Conservation (phyloP, 1,140 invertebrate genomes). For the Teleogryllus occipitalis region DNA sequence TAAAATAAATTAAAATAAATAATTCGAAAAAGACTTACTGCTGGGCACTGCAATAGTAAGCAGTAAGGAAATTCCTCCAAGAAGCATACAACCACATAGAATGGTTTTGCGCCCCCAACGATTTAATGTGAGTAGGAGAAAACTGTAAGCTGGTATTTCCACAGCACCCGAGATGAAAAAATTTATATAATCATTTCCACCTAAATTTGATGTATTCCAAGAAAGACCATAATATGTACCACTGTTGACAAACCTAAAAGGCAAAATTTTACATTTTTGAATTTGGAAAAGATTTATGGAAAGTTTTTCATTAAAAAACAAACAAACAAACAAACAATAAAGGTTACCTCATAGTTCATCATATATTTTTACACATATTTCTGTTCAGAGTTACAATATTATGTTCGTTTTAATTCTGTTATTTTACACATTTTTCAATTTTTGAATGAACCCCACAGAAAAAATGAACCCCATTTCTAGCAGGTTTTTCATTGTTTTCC, state of each 20-base stretch:
- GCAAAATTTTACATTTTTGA: conserved; percentile 13
- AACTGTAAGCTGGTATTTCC: conserved; percentile 65
- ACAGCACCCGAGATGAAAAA: conserved; percentile 67
- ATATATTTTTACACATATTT: too few relatives aligned
- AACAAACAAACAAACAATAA: too few relatives aligned
- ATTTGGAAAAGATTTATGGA: not conserved
- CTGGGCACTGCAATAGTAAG: conserved; percentile 49
- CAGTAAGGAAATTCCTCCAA: conserved; percentile 53
- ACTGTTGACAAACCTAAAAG: conserved; percentile 63
- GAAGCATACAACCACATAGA: conserved; percentile 59
- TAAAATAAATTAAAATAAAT: too few relatives aligned
- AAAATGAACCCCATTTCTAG: too few relatives aligned
- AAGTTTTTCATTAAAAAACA: not conserved
- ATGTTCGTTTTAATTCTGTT: too few relatives aligned
- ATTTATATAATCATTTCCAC: conserved; percentile 63
- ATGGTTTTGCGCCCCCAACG: conserved; percentile 61
- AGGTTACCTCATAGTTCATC: too few relatives aligned
- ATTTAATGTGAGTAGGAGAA: conserved; percentile 61
- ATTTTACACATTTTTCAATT: too few relatives aligned
- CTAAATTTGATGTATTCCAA: conserved; percentile 66
- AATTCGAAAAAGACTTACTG: conserved; percentile 32
- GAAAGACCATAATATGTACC: conserved; percentile 75
- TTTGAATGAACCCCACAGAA: too few relatives aligned
- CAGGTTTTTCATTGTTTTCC: too few relatives aligned
- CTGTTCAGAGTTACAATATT: too few relatives aligned